phyloP scores from a whole-genome alignment of 2,113 vertebrate genomes.

The Esox niger region DNA sequence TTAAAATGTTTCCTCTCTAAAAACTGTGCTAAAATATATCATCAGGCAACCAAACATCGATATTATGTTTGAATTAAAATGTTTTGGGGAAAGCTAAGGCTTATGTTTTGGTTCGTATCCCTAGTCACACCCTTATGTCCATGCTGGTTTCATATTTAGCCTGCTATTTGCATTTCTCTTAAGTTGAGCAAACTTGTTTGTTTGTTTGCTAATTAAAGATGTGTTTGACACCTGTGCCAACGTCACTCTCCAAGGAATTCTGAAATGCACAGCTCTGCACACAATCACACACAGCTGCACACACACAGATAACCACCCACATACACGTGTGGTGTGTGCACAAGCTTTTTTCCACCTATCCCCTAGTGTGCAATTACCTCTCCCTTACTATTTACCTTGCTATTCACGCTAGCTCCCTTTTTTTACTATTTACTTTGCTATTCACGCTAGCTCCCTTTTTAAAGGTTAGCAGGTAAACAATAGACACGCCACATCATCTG shows the following conservation, averaged over 20 bases:
- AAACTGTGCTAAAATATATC: slow-evolving; percentile 21
- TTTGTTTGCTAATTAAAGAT: slow-evolving; percentile 74
- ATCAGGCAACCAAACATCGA: slow-evolving; percentile 12
- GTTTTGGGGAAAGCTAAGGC: not conserved
- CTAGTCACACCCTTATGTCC: not conserved
- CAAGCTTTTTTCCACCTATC: slow-evolving; percentile 20
- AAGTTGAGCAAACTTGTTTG: slow-evolving; percentile 33
- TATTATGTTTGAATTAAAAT: not conserved
- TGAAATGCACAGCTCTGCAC: slow-evolving; percentile 49
- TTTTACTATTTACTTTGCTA: slow-evolving; percentile 58
- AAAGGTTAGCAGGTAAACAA: slow-evolving; percentile 67
- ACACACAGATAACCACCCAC: slow-evolving; percentile 17
- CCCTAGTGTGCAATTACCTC: slow-evolving; percentile 76
- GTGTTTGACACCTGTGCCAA: slow-evolving; percentile 71
- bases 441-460: slow-evolving; percentile 49
- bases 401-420: slow-evolving; percentile 49
- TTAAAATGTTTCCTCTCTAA: slow-evolving; percentile 26
- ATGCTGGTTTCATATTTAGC: not conserved
- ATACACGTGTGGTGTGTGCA: not conserved
- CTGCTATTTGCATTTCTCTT: not conserved
- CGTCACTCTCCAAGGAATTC: slow-evolving; percentile 44
- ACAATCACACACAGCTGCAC: slow-evolving; percentile 54
- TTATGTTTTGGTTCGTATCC: not conserved
- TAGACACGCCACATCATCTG: slow-evolving; percentile 13
- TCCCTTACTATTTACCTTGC: slow-evolving; percentile 62